A percentile compares a stretch with the other conserved stretches of the same genome.
phyloP scores from a whole-genome alignment of 2,888 invertebrate species.

The Pinctada fucata region DNA sequence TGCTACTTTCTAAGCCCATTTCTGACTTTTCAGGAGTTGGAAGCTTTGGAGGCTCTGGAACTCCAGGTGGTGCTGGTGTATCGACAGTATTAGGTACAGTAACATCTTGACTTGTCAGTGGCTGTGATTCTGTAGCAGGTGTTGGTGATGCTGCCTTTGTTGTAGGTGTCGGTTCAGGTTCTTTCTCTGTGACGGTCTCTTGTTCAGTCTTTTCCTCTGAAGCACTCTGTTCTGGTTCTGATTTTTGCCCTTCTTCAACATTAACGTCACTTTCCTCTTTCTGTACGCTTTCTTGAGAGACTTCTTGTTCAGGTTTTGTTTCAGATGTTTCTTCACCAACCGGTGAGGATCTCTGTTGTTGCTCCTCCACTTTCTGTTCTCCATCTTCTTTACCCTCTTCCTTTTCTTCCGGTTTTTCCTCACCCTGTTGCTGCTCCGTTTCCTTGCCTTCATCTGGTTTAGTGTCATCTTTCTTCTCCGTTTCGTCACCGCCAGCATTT shows the following conservation, averaged over 20 bases:
- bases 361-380: conserved; percentile 6
- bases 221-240: conserved; percentile 7
- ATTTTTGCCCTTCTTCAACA: background rate
- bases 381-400: conserved; percentile 1
- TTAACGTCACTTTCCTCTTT: conserved; percentile 7
- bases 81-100: conserved; percentile 17
- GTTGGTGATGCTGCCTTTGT: conserved; percentile 33
- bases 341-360: background rate
- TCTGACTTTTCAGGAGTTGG: conserved; percentile 61
- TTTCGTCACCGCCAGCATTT: conserved; percentile 14
- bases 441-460: conserved; percentile 19
- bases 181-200: conserved; percentile 6
- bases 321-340: background rate
- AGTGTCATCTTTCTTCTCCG: conserved; percentile 13
- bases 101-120: conserved; percentile 43
- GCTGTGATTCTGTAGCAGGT: conserved; percentile 42
- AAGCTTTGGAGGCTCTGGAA: conserved; percentile 62
- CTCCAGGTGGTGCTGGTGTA: conserved; percentile 40
- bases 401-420: background rate
- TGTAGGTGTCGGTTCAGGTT: conserved; percentile 17
- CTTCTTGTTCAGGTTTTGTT: conserved; percentile 1
- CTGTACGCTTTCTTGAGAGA: conserved; percentile 3
- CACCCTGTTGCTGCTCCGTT: conserved; percentile 13
- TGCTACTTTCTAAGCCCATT: conserved; percentile 59
- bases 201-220: conserved; percentile 21